phyloP scores from a whole-genome alignment of 2,888 invertebrate species.

The Acanthosepion esculentum region DNA sequence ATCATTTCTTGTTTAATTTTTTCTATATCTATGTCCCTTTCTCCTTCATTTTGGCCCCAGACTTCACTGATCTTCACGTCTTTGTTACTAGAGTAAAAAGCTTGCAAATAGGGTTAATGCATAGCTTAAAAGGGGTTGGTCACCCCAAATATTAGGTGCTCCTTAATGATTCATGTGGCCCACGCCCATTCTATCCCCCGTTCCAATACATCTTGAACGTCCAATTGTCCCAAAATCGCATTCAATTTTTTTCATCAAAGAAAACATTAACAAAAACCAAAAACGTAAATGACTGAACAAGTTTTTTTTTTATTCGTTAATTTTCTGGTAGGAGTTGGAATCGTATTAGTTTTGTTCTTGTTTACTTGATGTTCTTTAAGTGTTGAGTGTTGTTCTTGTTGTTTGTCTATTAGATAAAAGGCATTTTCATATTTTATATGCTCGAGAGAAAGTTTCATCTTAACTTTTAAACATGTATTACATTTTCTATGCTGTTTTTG shows the following conservation, averaged over 20 bases:
- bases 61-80: constrained; percentile 4
- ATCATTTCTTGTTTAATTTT: background rate
- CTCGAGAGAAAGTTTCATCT: too few species aligned
- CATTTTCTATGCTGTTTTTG: too few species aligned
- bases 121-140: constrained; percentile 22
- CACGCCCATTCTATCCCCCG: background rate
- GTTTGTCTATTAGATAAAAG: background rate
- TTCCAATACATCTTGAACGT: background rate
- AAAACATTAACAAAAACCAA: background rate
- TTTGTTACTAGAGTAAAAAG: background rate
- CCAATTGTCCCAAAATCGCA: constrained; percentile 1
- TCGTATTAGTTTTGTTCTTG: background rate
- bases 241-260: background rate
- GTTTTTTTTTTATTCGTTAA: background rate
- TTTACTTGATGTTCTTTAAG: background rate
- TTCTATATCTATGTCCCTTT: background rate
- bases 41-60: background rate
- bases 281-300: background rate
- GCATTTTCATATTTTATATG: too few species aligned
- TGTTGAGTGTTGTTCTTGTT: background rate
- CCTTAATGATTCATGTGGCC: background rate
- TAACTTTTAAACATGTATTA: too few species aligned
- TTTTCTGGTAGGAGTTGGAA: background rate
- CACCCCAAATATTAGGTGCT: background rate
- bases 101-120: constrained; percentile 21